phyloP scores from a whole-genome alignment of 2,888 invertebrate genomes.

The Phorcus lineatus region DNA sequence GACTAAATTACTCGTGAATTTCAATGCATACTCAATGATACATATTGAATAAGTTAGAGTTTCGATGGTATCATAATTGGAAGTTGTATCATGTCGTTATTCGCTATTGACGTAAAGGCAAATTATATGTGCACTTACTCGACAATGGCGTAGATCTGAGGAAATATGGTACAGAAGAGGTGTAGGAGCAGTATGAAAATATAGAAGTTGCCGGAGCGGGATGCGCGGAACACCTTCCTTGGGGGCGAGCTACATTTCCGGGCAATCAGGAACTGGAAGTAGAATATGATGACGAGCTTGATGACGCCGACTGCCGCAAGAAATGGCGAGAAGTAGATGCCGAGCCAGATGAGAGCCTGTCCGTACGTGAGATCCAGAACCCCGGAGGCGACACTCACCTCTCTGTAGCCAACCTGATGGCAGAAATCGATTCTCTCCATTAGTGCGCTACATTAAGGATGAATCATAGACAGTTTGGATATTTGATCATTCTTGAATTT shows the following conservation, averaged over 20 bases:
- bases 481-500: no score
- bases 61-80: no score
- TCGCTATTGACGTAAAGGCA: background rate
- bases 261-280: conserved; percentile 58
- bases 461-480: no score
- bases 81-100: no score
- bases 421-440: background rate
- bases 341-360: conserved; percentile 66
- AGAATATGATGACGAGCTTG: conserved; percentile 61
- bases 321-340: conserved; percentile 65
- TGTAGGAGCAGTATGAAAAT: conserved; percentile 58
- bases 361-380: conserved; percentile 65
- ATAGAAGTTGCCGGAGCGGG: conserved; percentile 64
- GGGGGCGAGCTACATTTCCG: conserved; percentile 58
- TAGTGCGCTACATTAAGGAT: no score
- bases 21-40: no score
- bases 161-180: conserved; percentile 58
- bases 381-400: conserved; percentile 56
- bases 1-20: no score
- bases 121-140: conserved; percentile 49
- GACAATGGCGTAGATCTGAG: conserved; percentile 58
- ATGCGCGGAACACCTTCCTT: conserved; percentile 61
- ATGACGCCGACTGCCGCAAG: conserved; percentile 54
- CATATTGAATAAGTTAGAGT: no score
- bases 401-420: conserved; percentile 39